phyloP scores from a whole-genome alignment of 2,797 vertebrate genomes.

The Philypnodon macrostomus region DNA sequence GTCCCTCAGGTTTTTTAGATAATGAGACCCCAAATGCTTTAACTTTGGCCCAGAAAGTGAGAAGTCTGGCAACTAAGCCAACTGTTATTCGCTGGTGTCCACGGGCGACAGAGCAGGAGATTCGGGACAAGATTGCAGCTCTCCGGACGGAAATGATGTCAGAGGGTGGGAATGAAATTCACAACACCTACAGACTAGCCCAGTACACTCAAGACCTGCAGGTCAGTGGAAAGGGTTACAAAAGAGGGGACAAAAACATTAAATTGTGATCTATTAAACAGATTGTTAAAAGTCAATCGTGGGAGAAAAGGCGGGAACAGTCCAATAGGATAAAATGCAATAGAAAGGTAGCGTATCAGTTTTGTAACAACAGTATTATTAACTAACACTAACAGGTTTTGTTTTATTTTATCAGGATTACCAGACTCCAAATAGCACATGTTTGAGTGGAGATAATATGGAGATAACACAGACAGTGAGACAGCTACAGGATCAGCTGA shows the following conservation, averaged over 20 bases:
- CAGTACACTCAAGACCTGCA: constrained; percentile 75
- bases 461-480: constrained; percentile 38
- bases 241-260: too few species aligned
- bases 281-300: constrained; percentile 82
- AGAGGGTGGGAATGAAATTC: constrained; percentile 34
- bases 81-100: constrained; percentile 71
- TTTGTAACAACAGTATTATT: background rate
- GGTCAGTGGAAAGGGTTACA: constrained; percentile 54
- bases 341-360: constrained; percentile 19
- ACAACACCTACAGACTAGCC: constrained; percentile 57
- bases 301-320: constrained; percentile 68
- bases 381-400: constrained; percentile 8
- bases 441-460: constrained; percentile 15
- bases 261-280: constrained; percentile 34
- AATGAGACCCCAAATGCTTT: constrained; percentile 71
- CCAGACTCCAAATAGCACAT: constrained; percentile 11
- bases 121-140: constrained; percentile 59
- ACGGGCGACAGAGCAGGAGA: constrained; percentile 32
- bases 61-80: constrained; percentile 62
- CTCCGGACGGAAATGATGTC: constrained; percentile 70
- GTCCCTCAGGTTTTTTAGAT: constrained; percentile 47
- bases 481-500: constrained; percentile 67
- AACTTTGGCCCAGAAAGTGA: constrained; percentile 67
- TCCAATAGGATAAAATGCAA: constrained; percentile 49
- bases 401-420: constrained; percentile 24